Base-by-base conservation (phyloP, 2,797 vertebrate species). In the Lophotriccus pileatus region DNA sequence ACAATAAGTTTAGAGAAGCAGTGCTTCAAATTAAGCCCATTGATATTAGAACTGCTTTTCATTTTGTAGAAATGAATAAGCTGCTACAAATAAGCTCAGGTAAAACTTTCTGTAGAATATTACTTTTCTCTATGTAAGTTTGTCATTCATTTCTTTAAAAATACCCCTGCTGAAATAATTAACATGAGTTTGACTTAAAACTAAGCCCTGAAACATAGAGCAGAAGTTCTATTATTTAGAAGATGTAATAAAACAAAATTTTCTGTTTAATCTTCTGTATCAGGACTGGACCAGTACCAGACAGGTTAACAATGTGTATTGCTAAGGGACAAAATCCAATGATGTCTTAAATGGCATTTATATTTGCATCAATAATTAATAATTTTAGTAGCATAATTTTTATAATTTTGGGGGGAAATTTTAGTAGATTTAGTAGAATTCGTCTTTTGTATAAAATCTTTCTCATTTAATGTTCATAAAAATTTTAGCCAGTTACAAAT, bases 331-430 rank as follows among this genome's bases (percentile, higher is more conserved):
- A 93, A 89, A 94, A 80, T 70, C 10, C 17, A 44, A 3, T 27
- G 6, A 9, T 55, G 8, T 22, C 32, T 76, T 69, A 81, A 36
- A 72, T 62, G 7, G 12, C 1, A 27, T 43, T 74, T 73, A n/a
- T 68, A 24, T 67, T 60, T 58, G 27, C 7, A 25, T n/a, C n/a
- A 63, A 70, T 46, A 73, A 30, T 34, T 52, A 56, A 79, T 53
- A 73, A 58, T 63, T 37, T 70, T 36, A 74, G 5, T 32, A 56
- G 4, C 5, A 32, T 23, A 34, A 15, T 39, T 67, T 64, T 80
- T 68, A 4, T 2, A 70, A 72, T 36, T 21, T 20, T 62, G 49
- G 3, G 4, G 0, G 8, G 0, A 7, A 2, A 53, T 80, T 70
- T 80, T 56, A 73, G 8, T 24, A 58, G 21, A 43, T 60, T 77